Base-by-base conservation (phyloP, 2,888 invertebrate species). In the Blastobasis adustella region DNA sequence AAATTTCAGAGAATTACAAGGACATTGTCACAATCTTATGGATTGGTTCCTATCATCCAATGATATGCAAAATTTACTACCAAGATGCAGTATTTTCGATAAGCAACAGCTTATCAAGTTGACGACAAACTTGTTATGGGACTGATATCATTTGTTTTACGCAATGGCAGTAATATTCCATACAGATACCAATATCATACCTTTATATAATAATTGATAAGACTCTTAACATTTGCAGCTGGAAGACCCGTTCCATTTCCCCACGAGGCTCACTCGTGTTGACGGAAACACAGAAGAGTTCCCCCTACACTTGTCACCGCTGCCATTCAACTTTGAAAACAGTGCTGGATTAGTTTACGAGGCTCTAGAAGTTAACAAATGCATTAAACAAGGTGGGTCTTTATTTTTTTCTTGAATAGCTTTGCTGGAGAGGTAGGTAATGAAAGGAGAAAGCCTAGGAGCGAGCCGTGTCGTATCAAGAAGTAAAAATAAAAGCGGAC, bases 301-400 rank as follows among this genome's bases (percentile, higher is more conserved):
- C 71, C 76, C 90, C 1, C 71, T 94, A 5, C 95, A 95, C 5
- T 67, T 85, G 47, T 89, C 90, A 0, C 77, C 83, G 41, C 49
- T 86, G 4, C 69, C 79, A 7, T 91, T 90, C 59, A 92, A 92
- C 67, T 94, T 91, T 61, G 59, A 50, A 0, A 95, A 95, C 67
- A 94, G 94, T 52, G 90, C 90, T 37, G 95, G 94, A 3, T 78
- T 96, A 52, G 87, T 91, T 23, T 96, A 92, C 69, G 92, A 96
- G 81, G 93, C 95, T 3, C 83, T 91, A 47, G 94, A 95, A 79
- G 94, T 91, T 2, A 89, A 93, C 39, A 85, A 90, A 58, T 95
- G 95, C 65, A 91, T 96, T 41, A 80, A 88, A 66, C 71, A 71
- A 66, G 87, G 87, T 87, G 57, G 55, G 52, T 51, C 23, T 23